Base-by-base conservation (phyloP, 2,113 vertebrate genomes). In the Ondatra zibethicus region DNA sequence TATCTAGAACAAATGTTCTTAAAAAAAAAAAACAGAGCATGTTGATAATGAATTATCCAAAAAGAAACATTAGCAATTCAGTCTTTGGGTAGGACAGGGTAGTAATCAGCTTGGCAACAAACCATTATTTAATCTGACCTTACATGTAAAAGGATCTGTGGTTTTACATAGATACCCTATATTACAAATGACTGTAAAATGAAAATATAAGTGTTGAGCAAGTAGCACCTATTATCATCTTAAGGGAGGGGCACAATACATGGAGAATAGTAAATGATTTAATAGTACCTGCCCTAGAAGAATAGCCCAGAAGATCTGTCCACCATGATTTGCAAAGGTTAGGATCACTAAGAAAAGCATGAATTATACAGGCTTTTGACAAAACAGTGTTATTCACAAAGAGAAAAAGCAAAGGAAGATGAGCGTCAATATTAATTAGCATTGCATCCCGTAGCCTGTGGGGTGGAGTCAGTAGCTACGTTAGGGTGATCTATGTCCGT, bases 111-210 rank as follows among this genome's bases (percentile, higher is more conserved):
- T 92, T 75, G 66, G 5, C 31, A 1, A 45, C 91, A 81, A 96
- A 4, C 47, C 47, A 50, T 87, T 29, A 10, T 4, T 84, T 81
- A 29, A 92, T 19, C 33, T 85, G 33, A 80, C 76, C 1, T 17
- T 23, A 66, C 4, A 50, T 0, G 50, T 91, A 31, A 31, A 77
- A 29, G 10, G 76, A 91, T 73, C 65, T 91, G 2, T 13, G 12
- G 75, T 88, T 95, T 91, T 95, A 68, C 68, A 75, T 31, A 92
- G 82, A 66, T 16, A 88, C 11, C 80, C 2, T 88, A 27, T 55
- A 33, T 90, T 78, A 36, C 27, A 80, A 85, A 55, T 93, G 70
- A 75, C 36, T 80, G 23, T 65, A 10, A 87, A 76, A 72, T 82
- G 50, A 45, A 0, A 81, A 65, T 31, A 1, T 63, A 29, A 3